Base-by-base conservation (phyloP, 2,888 invertebrate genomes). In the Drosophila heteroneura region DNA sequence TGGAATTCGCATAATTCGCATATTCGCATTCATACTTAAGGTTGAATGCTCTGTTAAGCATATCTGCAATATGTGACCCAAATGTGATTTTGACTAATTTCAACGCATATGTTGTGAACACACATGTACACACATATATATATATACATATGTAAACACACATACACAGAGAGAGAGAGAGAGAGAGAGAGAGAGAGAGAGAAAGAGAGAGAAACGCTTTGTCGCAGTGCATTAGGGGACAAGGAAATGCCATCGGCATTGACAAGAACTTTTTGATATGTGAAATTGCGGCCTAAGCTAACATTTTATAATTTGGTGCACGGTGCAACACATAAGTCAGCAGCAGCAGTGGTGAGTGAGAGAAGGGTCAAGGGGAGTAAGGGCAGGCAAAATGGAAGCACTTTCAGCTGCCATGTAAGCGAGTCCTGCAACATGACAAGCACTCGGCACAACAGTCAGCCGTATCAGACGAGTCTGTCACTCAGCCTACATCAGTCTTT, bases 261-360 rank as follows among this genome's bases (percentile, higher is more conserved):
- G 78, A 60, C 85, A 71, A 88, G 80, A 84, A 71, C 74, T 83
- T 76, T 81, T 59, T 76, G 90, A 87, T 80, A 78, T 85, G 85
- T 76, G 81, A 74, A 83, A 83, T 76, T 89, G 79, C 70, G 72
- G 84, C 76, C 73, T 80, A 76, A 67, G 73, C 91, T 84, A 90
- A 90, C 87, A 87, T 90, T 87, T 87, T 87, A 91, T 91, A 90
- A 87, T 87, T 90, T 85, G 76, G 85, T 78, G 79, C 78, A 85
- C 78, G 76, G 88, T 88, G 86, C 85, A 86, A 54, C 81, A 76
- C 91, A 87, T 87, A 87, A 87, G 89, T 87, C 89, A 86, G 89
- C 35, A 22, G 32, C 39, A 3, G 53, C 19, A 12, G 9, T 28
- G 6, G 54, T 2, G 22, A 26, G 16, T 16, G 16, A 7, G 44